These are phyloP conservation scores for Epirrita christyi DNA, from an alignment of 2,888 invertebrate species.

Conservation along the genomic window DNA sequence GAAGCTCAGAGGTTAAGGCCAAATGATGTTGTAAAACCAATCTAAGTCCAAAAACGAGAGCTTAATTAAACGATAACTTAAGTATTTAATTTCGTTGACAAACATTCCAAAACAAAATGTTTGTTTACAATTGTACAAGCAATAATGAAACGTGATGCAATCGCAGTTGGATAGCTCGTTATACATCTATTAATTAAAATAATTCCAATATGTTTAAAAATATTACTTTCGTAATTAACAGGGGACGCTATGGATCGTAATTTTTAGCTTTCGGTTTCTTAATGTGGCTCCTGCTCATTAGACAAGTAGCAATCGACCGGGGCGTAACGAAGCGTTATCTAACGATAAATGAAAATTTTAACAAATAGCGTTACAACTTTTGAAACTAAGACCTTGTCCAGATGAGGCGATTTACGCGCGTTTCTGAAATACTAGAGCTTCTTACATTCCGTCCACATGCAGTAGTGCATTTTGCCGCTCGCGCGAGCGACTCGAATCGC, in stretches of 20 bases:
- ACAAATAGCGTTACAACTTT: no score
- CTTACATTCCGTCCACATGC: no score
- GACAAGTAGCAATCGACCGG: no score
- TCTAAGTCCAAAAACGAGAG: neutral
- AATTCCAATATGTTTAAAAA: slow-evolving; percentile 23
- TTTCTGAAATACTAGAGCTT: no score
- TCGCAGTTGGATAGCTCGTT: slow-evolving; percentile 33
- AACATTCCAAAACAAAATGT: slow-evolving; percentile 24
- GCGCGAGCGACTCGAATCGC: no score
- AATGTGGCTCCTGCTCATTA: slow-evolving; percentile 3
- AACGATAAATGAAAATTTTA: no score
- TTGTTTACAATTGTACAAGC: slow-evolving; percentile 22
- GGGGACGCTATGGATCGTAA: slow-evolving; percentile 21
- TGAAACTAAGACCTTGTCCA: no score
- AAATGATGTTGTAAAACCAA: slow-evolving; percentile 11
- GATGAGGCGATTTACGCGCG: no score
- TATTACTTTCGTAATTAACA: slow-evolving; percentile 23
- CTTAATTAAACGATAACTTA: slow-evolving; percentile 18
- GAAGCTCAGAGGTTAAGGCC: neutral
- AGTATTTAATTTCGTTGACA: slow-evolving; percentile 15
- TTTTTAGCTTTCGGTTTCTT: slow-evolving; percentile 16
- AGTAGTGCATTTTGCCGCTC: no score
- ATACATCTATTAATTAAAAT: slow-evolving; percentile 34
- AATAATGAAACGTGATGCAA: slow-evolving; percentile 32
- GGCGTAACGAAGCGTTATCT: no score